Base-by-base conservation (phyloP, 2,797 vertebrate species). In the Gallinago stenura region DNA sequence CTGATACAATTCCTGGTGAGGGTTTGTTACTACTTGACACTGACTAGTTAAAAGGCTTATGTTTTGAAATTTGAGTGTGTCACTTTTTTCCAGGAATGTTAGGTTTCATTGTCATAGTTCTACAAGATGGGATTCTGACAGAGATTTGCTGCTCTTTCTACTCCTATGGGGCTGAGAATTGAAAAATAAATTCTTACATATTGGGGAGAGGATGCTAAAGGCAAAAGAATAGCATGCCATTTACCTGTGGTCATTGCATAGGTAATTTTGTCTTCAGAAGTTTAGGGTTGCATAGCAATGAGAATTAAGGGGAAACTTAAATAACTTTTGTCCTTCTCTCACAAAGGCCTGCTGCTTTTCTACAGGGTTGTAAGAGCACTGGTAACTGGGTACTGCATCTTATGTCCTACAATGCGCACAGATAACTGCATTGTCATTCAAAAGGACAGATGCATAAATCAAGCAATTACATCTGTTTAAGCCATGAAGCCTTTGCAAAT, bases 1-100 rank as follows among this genome's bases (percentile, higher is more conserved):
- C 99, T 48, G 99, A 99, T 92, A 98, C 99, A 46, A 97, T 99
- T 96, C 98, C 99, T 98, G 99, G 99, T 99, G 98, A 99, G 98
- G 87, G 80, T 84, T 91, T 92, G 73, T 80, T 95, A 58, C 66
- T 92, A 35, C 69, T 96, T 96, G 57, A 81, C 70, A 83, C 41
- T 95, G 84, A 87, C 68, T 91, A 70, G 76, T 88, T 93, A 77
- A 83, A 85, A 90, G 68, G 61, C 43, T 89, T 87, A 31, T 84
- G 78, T 53, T 95, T 85, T 90, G 50, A 84, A 68, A 87, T 71
- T 71, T 51, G 31, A 30, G 6, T 28, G 37, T 77, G 70, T 8
- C 66, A 66, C 31, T 82, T 68, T 62, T 77, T 90, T 77, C 71
- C 31, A 53, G 80, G 60, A 92, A 6, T 89, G 69, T 33, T 53